A percentile compares a stretch with the other conserved stretches of the same genome.
Evolutionary conservation across 2,888 invertebrate species (phyloP).

Genomic region (Chaetogeoica ovagalla): DNA sequence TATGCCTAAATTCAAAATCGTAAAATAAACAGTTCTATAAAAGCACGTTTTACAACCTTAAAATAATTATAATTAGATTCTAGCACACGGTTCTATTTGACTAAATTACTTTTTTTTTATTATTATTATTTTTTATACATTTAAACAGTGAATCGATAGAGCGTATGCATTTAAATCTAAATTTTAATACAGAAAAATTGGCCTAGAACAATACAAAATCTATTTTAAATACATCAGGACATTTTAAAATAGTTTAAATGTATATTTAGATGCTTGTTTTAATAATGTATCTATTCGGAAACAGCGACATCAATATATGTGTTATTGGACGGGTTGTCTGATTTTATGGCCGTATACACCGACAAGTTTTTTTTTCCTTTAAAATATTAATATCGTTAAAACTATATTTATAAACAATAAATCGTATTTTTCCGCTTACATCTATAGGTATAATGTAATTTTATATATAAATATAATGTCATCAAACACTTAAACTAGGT

Average conservation of each 20-base stretch:
- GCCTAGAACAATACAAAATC: slow-evolving; percentile 1
- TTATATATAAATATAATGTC: neutral
- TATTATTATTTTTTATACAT: neutral
- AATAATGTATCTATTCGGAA: neutral
- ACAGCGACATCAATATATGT: slow-evolving; percentile 26
- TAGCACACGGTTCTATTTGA: slow-evolving; percentile 12
- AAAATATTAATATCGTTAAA: neutral
- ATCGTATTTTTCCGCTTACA: neutral
- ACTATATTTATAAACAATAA: slow-evolving; percentile 19
- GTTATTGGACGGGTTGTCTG: slow-evolving; percentile 46
- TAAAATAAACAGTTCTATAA: slow-evolving; percentile 27
- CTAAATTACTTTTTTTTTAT: too few species aligned
- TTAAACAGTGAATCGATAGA: neutral
- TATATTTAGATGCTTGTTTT: slow-evolving; percentile 9
- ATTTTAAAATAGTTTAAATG: slow-evolving; percentile 14
- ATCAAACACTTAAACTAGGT: neutral
- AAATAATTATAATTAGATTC: slow-evolving; percentile 1
- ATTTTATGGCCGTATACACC: slow-evolving; percentile 29
- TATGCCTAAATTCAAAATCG: slow-evolving; percentile 13
- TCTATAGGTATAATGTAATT: neutral
- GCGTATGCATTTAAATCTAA: slow-evolving; percentile 3
- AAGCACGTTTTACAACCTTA: slow-evolving; percentile 20
- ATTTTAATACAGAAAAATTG: slow-evolving; percentile 4
- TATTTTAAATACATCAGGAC: slow-evolving; percentile 1
- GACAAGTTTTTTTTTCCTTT: neutral